Evolutionary conservation across 2,113 vertebrate species (phyloP).

Genomic region (Platichthys flesus): DNA sequence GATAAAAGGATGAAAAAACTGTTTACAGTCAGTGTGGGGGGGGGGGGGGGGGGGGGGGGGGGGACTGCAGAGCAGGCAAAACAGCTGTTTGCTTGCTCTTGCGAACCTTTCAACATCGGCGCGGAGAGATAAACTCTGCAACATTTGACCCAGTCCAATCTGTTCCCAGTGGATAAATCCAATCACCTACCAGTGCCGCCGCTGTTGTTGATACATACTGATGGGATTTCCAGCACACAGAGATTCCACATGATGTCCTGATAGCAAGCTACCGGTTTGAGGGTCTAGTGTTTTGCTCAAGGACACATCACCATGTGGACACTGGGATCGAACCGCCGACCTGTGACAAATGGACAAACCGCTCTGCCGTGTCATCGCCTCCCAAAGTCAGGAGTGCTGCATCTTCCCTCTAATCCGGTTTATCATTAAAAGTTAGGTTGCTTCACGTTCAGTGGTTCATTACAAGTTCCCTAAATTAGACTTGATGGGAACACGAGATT

Average conservation of each 20-base stretch:
- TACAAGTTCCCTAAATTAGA: conserved; percentile 15
- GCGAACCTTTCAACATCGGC: neutral
- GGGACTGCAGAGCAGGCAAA: too few species aligned
- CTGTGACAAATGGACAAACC: neutral
- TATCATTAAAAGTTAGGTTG: neutral
- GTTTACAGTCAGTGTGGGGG: too few species aligned
- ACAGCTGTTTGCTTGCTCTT: neutral
- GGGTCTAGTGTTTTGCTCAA: neutral
- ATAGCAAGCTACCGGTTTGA: neutral
- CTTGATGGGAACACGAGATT: conserved; percentile 8
- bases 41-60: too few species aligned
- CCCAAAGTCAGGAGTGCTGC: neutral
- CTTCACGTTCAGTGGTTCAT: conserved; percentile 11
- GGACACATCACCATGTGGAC: neutral
- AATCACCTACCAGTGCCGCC: neutral
- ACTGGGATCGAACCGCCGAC: neutral
- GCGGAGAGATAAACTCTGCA: neutral
- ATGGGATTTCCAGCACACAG: too few species aligned
- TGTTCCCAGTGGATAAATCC: neutral
- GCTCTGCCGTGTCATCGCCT: neutral
- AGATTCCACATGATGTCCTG: neutral
- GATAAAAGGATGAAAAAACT: too few species aligned
- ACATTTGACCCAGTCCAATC: neutral
- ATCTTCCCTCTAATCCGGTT: neutral
- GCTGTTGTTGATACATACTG: neutral